These are phyloP conservation scores for Panagrolaimus sp. DNA, from an alignment of 1,140 invertebrate species.

Conservation along the genomic window DNA sequence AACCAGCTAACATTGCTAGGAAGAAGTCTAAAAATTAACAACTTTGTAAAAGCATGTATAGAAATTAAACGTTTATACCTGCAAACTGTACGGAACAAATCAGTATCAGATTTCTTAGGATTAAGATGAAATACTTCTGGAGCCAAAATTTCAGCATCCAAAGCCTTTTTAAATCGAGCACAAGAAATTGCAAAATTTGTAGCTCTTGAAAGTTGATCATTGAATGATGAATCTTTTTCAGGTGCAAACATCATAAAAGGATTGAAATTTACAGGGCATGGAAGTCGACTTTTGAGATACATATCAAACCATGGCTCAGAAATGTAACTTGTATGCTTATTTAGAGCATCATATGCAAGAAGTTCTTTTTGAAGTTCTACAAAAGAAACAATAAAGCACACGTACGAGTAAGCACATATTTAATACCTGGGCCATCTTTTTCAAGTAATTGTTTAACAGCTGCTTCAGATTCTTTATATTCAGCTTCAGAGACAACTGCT, in stretches of 20 bases:
- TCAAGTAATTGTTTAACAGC: conserved; percentile 68
- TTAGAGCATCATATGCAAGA: conserved; percentile 67
- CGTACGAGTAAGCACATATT: too few species aligned
- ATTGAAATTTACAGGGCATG: conserved; percentile 88
- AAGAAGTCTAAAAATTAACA: conserved; percentile 64
- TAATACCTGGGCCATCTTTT: conserved; percentile 66
- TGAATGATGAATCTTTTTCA: conserved; percentile 70
- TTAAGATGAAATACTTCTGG: conserved; percentile 95
- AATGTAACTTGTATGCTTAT: conserved; percentile 90
- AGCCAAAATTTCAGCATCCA: conserved; percentile 71
- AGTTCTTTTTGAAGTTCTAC: conserved; percentile 71
- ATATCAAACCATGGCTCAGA: conserved; percentile 84
- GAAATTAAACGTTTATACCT: conserved; percentile 53
- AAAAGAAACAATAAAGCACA: conserved; percentile 23
- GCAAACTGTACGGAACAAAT: conserved; percentile 69
- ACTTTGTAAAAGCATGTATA: background rate
- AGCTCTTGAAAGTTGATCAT: conserved; percentile 71
- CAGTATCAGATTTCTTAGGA: conserved; percentile 78
- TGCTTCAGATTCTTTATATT: conserved; percentile 65
- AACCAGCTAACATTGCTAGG: conserved; percentile 77
- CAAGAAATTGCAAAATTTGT: conserved; percentile 84
- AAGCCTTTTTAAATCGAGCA: conserved; percentile 78
- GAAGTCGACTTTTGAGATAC: conserved; percentile 77
- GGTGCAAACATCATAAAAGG: conserved; percentile 78
- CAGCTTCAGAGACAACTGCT: conserved; percentile 66